Evolutionary conservation across 2,113 vertebrate species (phyloP).

Genomic region (Cyanocitta stelleri): DNA sequence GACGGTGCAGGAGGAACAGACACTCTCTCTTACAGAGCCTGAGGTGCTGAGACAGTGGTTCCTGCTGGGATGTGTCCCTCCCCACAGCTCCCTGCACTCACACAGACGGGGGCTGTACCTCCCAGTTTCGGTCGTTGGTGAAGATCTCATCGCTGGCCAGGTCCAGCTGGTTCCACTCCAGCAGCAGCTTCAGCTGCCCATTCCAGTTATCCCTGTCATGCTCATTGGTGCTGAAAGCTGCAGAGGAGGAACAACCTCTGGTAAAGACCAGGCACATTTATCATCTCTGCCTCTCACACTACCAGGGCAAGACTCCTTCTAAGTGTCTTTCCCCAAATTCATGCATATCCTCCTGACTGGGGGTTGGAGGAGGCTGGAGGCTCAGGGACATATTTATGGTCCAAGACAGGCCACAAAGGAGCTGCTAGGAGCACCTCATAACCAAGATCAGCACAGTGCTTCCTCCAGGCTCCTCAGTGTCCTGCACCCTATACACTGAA

Average conservation of each 20-base stretch:
- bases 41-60: background rate
- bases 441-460: background rate
- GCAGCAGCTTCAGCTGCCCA: constrained; percentile 75
- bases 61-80: background rate
- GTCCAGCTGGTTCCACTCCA: constrained; percentile 82
- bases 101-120: constrained; percentile 50
- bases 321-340: background rate
- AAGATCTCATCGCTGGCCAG: constrained; percentile 79
- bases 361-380: background rate
- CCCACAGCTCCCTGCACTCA: background rate
- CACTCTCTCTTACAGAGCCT: background rate
- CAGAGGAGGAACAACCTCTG: background rate
- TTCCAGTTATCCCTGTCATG: constrained; percentile 79
- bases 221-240: constrained; percentile 79
- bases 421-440: background rate
- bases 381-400: background rate
- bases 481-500: background rate
- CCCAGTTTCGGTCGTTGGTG: constrained; percentile 78
- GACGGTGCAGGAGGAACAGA: background rate
- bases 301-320: background rate
- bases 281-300: background rate
- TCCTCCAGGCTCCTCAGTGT: background rate
- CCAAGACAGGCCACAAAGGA: background rate
- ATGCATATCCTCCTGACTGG: accelerated
- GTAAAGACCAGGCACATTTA: background rate